Conservation (phyloP, 2,797 vertebrate species). For the Threskiornis aethiopicus region DNA sequence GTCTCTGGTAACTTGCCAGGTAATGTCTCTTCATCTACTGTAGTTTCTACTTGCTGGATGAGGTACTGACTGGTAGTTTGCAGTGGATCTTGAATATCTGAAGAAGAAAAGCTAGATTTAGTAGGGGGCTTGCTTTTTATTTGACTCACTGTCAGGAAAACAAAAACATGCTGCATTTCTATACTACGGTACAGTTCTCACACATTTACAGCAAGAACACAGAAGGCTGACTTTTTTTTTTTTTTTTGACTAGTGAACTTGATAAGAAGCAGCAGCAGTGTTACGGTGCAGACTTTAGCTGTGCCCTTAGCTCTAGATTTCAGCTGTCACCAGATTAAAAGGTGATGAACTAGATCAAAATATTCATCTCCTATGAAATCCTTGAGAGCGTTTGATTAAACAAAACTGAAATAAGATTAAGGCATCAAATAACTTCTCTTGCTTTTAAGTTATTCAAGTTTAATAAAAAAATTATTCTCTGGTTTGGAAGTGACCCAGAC, state of each 20-base stretch:
- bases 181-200: neutral
- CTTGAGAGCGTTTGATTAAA: neutral
- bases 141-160: neutral
- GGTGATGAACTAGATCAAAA: neutral
- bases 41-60: conserved; percentile 85
- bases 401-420: neutral
- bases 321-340: neutral
- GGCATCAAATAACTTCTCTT: neutral
- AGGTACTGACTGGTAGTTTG: conserved; percentile 93
- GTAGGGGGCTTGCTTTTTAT: neutral
- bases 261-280: neutral
- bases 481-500: conserved; percentile 17
- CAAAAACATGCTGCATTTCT: neutral
- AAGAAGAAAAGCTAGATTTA: conserved; percentile 13
- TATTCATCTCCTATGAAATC: neutral
- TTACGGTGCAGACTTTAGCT: neutral
- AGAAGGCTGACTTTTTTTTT: neutral
- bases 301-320: neutral
- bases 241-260: neutral
- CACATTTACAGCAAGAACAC: neutral
- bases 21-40: conserved; percentile 86
- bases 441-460: neutral
- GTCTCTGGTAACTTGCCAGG: conserved; percentile 95
- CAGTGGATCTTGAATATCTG: conserved; percentile 79
- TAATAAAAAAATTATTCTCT: neutral